These are phyloP conservation scores for Callithrix jacchus DNA, from an alignment of 2,113 vertebrate genomes.

Conservation along the genomic window DNA sequence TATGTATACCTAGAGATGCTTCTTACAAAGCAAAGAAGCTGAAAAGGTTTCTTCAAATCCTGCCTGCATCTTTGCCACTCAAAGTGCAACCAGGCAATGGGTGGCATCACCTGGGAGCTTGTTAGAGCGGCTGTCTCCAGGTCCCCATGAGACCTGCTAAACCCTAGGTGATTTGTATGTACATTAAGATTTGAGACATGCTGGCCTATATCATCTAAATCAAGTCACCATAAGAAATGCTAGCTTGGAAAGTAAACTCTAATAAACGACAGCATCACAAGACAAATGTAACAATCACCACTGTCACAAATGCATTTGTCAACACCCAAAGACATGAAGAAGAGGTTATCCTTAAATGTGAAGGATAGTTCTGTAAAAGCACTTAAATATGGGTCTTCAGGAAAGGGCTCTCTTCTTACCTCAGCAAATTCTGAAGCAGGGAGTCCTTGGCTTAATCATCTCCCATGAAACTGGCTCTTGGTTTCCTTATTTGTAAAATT, in stretches of 20 bases:
- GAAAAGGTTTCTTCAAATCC: background rate
- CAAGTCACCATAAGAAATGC: background rate
- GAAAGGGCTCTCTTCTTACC: background rate
- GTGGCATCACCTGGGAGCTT: background rate
- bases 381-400: background rate
- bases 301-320: background rate
- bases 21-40: background rate
- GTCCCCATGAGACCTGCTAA: background rate
- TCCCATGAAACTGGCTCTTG: background rate
- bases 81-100: too few relatives aligned
- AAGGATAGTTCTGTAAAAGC: background rate
- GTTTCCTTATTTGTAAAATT: background rate
- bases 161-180: background rate
- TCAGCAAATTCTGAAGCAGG: background rate
- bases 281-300: background rate
- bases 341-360: background rate
- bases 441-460: background rate
- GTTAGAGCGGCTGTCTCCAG: background rate
- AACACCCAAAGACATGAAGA: background rate
- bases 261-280: background rate
- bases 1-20: background rate
- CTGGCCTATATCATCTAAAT: background rate
- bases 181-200: background rate
- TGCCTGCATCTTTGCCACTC: background rate
- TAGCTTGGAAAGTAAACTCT: background rate